Evolutionary conservation across 2,888 invertebrate genomes (phyloP), one percentile per base, ranked within the genome.

Genomic region (Adelognathus sp.): DNA sequence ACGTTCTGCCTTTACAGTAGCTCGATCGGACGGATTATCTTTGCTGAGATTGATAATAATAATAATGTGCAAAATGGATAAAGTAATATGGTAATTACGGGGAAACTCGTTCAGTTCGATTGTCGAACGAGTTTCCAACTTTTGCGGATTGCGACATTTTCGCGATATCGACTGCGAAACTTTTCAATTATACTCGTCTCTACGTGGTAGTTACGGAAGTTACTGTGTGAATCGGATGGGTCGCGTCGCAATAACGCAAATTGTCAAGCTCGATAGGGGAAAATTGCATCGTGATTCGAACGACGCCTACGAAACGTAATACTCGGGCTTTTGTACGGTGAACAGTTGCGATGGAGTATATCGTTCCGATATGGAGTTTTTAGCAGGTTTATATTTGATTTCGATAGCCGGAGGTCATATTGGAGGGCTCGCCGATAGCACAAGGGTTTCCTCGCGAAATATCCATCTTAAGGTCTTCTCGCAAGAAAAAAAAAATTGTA

Each of bases 141-240:
- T 69, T 36, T 33, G 21, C 27, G 14, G 27, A 39, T 61, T 9
- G 46, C 11, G 18, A 18, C 24, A 21, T 27, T 24, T 58, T 41
- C n/a, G 9, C n/a, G 46, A 52, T 46, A 46, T 46, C 64, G 46
- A 14, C 36, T 18, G 72, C 31, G 72, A 72, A 72, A 72, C 52
- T 72, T 72, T 31, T 21, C 29, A 72, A 72, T 63, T 41, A 44
- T 21, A 9, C 39, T 52, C 14, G 9, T 24, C 24, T 18, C 5
- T 44, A 29, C 27, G 11, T 9, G 41, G 29, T 58, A 16, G 14
- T 58, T 46, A 66, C 56, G 21, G 2, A 11, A 11, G 46, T 11
- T 46, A 2, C 11, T 11, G 46, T 1, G 24, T 11, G 9, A n/a
- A 11, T 21, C 46, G 24, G 1, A 46, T 21, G 11, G 7, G 18